Conservation (phyloP, 1,140 invertebrate genomes). For the Achatina immaculata region DNA sequence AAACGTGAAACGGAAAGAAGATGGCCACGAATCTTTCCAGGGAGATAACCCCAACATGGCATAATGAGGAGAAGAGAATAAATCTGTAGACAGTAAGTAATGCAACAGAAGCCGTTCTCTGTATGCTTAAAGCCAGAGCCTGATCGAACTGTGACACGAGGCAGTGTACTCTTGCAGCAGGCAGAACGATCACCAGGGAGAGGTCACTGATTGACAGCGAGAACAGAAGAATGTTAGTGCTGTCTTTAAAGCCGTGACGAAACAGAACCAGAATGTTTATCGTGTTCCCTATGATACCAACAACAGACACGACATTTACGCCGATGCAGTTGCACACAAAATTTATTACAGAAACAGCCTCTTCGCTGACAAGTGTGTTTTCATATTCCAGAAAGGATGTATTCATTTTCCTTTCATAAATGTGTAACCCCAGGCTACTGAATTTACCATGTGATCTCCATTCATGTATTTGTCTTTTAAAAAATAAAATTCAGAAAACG, state of each 20-base stretch:
- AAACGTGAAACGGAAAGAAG: conserved; percentile 16
- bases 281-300: conserved; percentile 7
- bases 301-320: neutral
- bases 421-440: too few species aligned
- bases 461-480: too few species aligned
- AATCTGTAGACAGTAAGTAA: neutral
- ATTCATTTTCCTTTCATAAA: too few species aligned
- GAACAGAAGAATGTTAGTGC: conserved; percentile 4
- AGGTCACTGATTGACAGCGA: neutral
- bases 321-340: conserved; percentile 18
- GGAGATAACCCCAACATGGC: neutral
- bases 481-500: too few species aligned
- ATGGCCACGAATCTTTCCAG: conserved; percentile 21
- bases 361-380: too few species aligned
- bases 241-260: conserved; percentile 12
- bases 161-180: neutral
- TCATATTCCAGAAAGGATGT: too few species aligned
- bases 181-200: neutral
- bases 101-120: neutral
- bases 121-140: neutral
- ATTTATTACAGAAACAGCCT: too few species aligned
- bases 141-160: neutral
- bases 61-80: neutral
- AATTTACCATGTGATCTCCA: too few species aligned
- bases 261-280: conserved; percentile 13